A percentile compares a stretch with the other conserved stretches of the same genome.
Evolutionary conservation across 1,140 invertebrate genomes (phyloP).

Genomic region (Leucophenga varia): DNA sequence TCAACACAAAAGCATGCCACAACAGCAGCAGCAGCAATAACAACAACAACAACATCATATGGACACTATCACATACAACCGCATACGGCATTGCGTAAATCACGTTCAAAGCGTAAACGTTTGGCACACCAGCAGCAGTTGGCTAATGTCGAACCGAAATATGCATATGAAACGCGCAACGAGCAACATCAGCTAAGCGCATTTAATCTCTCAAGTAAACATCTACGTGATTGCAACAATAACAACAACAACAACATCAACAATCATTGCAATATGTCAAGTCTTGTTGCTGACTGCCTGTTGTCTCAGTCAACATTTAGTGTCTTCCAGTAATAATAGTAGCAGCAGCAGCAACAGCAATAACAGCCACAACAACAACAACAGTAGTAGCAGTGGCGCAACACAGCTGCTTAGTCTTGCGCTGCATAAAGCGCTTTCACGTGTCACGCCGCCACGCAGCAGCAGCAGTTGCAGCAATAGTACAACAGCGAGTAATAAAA

Average conservation of each 20-base stretch:
- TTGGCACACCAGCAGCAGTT: conserved; percentile 7
- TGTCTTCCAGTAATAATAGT: conserved; percentile 30
- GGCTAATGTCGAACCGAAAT: conserved; percentile 23
- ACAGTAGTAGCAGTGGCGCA: no score
- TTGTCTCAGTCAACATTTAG: conserved; percentile 26
- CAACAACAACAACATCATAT: conserved; percentile 6
- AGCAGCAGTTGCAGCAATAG: conserved; percentile 50
- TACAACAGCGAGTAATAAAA: conserved; percentile 32
- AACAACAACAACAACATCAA: conserved; percentile 37
- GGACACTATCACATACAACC: conserved; percentile 43
- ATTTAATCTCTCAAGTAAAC: no score
- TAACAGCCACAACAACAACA: no score
- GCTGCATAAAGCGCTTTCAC: conserved; percentile 29
- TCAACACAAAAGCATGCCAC: background rate
- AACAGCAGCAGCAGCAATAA: background rate
- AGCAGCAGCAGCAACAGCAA: conserved; percentile 10
- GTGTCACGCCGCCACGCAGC: conserved; percentile 35
- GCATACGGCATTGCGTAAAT: conserved; percentile 30
- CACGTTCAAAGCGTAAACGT: conserved; percentile 47
- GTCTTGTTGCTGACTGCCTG: background rate
- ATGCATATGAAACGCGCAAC: conserved; percentile 26
- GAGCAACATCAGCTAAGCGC: conserved; percentile 23
- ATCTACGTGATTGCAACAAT: conserved; percentile 37
- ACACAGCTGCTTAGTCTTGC: conserved; percentile 19
- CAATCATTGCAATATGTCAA: conserved; percentile 14